phyloP scores from a whole-genome alignment of 1,140 invertebrate species.

The Probaryconus sp. region DNA sequence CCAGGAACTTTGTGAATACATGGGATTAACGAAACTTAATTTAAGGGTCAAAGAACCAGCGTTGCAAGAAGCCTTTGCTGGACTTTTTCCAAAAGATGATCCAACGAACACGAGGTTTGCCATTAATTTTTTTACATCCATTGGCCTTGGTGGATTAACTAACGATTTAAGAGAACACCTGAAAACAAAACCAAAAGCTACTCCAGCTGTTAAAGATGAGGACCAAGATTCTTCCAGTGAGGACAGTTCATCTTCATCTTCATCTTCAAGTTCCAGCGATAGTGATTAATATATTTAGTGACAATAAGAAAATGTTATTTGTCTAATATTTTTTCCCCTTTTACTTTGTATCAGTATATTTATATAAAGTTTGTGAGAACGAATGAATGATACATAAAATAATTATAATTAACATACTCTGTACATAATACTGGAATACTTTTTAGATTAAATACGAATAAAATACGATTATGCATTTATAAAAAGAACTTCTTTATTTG shows the following conservation, averaged over 20 bases:
- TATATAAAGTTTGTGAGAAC: no score
- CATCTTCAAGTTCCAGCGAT: slow-evolving; percentile 19
- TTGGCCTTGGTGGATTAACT: slow-evolving; percentile 97
- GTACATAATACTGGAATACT: no score
- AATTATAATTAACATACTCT: no score
- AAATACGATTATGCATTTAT: no score
- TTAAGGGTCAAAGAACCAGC: slow-evolving; percentile 93
- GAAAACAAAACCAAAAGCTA: slow-evolving; percentile 35
- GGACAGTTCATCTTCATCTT: slow-evolving; percentile 18
- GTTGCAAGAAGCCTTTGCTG: slow-evolving; percentile 91
- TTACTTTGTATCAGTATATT: no score
- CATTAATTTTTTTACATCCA: slow-evolving; percentile 99
- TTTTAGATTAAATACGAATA: no score
- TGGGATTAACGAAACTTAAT: slow-evolving; percentile 96
- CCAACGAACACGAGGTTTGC: slow-evolving; percentile 98
- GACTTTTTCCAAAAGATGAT: slow-evolving; percentile 96
- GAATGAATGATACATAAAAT: no score
- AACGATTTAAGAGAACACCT: slow-evolving; percentile 92
- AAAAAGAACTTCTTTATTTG: no score
- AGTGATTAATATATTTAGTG: slow-evolving; percentile 14
- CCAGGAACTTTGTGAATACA: slow-evolving; percentile 96
- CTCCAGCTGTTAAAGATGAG: slow-evolving; percentile 5
- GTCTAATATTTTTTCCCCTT: no score
- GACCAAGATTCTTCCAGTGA: slow-evolving; percentile 29
- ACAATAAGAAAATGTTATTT: no score